Base-by-base conservation (phyloP, 2,113 vertebrate genomes). In the Dolichallabes microphthalmus region DNA sequence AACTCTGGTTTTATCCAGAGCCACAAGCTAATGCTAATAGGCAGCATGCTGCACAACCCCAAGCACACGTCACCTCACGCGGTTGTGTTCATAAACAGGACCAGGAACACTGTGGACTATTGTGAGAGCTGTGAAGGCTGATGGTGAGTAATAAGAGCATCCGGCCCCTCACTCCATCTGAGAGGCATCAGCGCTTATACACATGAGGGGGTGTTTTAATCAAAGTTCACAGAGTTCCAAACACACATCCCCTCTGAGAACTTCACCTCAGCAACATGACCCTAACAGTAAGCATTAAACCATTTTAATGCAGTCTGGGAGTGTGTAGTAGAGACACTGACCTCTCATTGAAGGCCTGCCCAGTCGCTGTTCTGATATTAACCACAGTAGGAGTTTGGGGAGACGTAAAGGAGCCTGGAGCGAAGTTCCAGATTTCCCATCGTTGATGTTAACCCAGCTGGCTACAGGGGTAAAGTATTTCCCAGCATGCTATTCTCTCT, bases 211-310 rank as follows among this genome's bases (percentile, higher is more conserved):
- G 87, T 87, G 89, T 92, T 94, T 94, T 94, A 95, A 95, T 94
- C 91, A 94, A 93, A 87, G 76, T 89, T 91, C 60, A 90, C 90
- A 90, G 92, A 92, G 93, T 66, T 45, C 32, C 58, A n/a, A 61
- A 64, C 82, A 55, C 86, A 80, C 88, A 88, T 91, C 90, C 91
- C 93, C 91, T 89, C 89, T 75, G 25, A 91, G 88, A 85, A 17
- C 86, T 92, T 95, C 93, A 93, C 94, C 94, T 94, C 93, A 94
- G 94, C 94, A 95, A 95, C 94, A 91, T 90, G 88, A 92, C 87
- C 89, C 86, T 89, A 82, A 88, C 91, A 88, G 93, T 91, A 91
- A 94, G 92, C 91, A 95, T 94, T 93, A 93, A 91, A 90, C 91
- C 93, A 95, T 94, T 45, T 92, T 93, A 75, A 80, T 90, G 93